Evolutionary conservation across 2,888 invertebrate genomes (phyloP), one percentile per base, ranked within the genome.

Genomic region (Sinodicranocentrus sp.): DNA sequence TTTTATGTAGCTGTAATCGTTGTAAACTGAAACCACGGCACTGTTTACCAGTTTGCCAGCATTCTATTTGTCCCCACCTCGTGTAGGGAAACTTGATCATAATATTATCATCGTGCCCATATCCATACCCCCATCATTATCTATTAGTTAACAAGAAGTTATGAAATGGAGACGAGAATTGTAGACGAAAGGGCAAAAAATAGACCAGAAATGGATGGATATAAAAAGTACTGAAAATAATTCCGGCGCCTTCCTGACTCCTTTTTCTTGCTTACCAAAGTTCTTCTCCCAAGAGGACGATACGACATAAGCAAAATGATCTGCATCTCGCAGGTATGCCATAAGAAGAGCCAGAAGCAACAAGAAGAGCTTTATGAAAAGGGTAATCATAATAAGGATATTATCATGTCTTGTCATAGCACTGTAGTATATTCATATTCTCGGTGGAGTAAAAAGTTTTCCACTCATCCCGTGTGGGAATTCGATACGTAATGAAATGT

Each of bases 161-260:
- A 63, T 28, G 63, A 63, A 63, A 63, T 28, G 33, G 63, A 33
- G 59, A 59, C 6, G 21, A 65, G 10, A 5, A 63, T 1, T 6
- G n/a, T 10, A 5, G 10, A 39, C 39, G 43, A 65, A 65, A 43
- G 57, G 5, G 57, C 21, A 57, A 23, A 57, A 57, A 57, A 57
- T 23, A 57, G 57, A 65, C 15, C 2, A 43, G 43, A 26, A 28
- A 61, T 19, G 28, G 70, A 65, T 80, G 70, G 65, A 44, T 79
- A 59, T 79, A 80, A 76, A 73, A 80, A 71, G 44, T 8, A 63
- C 63, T 79, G 63, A 73, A 80, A 80, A 80, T 80, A 67, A 80
- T 80, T 80, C 80, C 80, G 80, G 80, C 80, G 80, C 80, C 80
- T 80, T 80, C 80, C 80, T 80, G 80, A 80, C 80, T 80, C 73